These are phyloP conservation scores for Halocynthia aurantium DNA, from an alignment of 23 tunicate genomes.

Conservation along the genomic window DNA sequence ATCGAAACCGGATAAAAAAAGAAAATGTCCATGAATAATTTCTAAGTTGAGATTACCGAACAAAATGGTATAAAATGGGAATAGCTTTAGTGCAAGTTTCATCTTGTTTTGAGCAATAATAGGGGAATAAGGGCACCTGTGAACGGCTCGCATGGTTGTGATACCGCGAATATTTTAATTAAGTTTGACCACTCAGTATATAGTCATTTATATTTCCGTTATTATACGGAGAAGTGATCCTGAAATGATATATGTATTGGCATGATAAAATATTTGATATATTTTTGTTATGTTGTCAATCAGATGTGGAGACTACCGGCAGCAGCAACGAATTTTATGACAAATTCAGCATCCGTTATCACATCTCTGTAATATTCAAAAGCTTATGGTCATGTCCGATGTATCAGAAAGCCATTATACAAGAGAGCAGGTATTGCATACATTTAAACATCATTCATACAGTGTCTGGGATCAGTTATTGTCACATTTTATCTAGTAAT, in stretches of 20 bases:
- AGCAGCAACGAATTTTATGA: constrained; percentile 91
- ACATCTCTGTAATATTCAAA: constrained; percentile 74
- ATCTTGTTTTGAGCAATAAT: no score
- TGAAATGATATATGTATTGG: neutral
- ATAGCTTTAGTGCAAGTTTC: no score
- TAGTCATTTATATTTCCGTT: no score
- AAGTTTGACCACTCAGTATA: no score
- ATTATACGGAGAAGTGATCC: neutral
- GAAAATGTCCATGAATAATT: no score
- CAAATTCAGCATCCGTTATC: constrained; percentile 90
- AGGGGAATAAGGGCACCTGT: no score
- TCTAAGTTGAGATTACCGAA: no score
- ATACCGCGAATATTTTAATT: no score
- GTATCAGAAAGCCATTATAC: constrained; percentile 52
- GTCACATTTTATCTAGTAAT: neutral
- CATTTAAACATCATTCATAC: constrained; percentile 1
- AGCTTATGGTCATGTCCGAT: constrained; percentile 76
- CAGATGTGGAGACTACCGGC: constrained; percentile 87
- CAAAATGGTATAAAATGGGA: no score
- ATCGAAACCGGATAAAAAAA: no score
- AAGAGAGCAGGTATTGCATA: constrained; percentile 31
- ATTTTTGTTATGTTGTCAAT: neutral
- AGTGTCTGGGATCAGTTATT: neutral
- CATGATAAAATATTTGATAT: neutral
- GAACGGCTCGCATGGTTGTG: no score